Base-by-base conservation (phyloP, 2,113 vertebrate species). In the Tyto alba region DNA sequence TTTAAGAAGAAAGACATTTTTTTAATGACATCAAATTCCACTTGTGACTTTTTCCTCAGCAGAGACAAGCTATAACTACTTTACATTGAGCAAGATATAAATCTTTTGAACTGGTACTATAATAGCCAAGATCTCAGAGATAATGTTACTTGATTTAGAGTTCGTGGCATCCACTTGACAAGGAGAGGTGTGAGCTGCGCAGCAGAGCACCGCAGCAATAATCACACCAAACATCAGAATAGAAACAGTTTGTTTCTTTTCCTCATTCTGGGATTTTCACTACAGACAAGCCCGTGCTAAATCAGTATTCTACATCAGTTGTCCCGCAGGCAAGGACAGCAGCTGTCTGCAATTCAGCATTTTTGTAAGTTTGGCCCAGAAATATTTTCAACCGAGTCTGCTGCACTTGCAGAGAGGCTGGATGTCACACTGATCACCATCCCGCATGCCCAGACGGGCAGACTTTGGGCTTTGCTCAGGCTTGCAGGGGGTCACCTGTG, bases 11-110 rank as follows among this genome's bases (percentile, higher is more conserved):
- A 87, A 60, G 10, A 76, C 41, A 19, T 85, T 71, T 40, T 90
- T 86, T 80, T 84, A 84, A 93, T 94, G 68, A 85, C 72, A 77
- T 82, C 29, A 45, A 80, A 85, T 96, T 93, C 82, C 75, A 60
- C 47, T 92, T 87, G n/a, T 75, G 81, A 95, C 69, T 92, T 89
- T 75, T 68, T 87, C 30, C 56, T 92, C 56, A 87, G 52, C 47
- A 78, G 64, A 96, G 20, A 52, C 52, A 89, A 84, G 56, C 56
- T 74, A 56, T 63, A 87, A 87, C 38, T 78, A 40, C 56, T 81
- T 94, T 41, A 85, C 4, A 0, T 16, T 89, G 62, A 87, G 48
- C 38, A 72, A 89, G 80, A 52, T 43, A 85, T 43, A 95, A 89
- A 72, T 87, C 47, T 95, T 95, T 64, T 92, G 11, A 11, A 86